phyloP scores from a whole-genome alignment of 35 echinoderm and acorn worm species.

The Heliocidaris tuberculata region DNA sequence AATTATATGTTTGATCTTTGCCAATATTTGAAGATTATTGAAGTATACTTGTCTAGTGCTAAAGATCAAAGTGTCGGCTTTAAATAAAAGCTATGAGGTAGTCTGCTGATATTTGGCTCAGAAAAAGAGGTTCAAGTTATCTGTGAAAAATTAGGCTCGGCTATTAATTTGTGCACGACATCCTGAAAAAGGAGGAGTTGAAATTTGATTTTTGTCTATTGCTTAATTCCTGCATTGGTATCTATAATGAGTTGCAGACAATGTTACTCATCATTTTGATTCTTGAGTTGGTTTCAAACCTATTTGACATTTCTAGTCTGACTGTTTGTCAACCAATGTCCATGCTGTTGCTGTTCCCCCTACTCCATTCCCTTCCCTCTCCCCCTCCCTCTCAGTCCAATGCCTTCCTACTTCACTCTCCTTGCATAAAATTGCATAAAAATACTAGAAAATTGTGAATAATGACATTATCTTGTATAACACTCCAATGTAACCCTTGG shows the following conservation, averaged over 20 bases:
- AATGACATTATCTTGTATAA: not conserved
- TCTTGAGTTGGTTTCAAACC: not conserved
- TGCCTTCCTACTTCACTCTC: not conserved
- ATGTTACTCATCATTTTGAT: not conserved
- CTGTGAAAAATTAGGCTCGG: not conserved
- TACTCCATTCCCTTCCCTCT: not conserved
- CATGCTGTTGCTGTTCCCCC: not conserved
- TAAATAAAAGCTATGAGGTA: not conserved
- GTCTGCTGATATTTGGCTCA: not conserved
- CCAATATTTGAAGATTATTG: conserved; percentile 13
- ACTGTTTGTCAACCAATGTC: not conserved
- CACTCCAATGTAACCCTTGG: too few relatives aligned
- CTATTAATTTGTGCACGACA: not conserved
- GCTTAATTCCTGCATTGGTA: not conserved
- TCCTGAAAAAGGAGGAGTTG: not conserved
- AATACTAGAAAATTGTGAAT: not conserved
- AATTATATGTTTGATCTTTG: not conserved
- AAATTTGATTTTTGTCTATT: not conserved
- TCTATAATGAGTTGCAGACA: not conserved
- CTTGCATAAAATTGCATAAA: not conserved
- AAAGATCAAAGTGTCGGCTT: conserved; percentile 10
- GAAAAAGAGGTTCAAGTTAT: not conserved
- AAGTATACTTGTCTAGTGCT: conserved; percentile 10
- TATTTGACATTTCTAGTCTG: not conserved
- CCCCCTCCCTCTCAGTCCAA: not conserved